A percentile compares a stretch with the other conserved stretches of the same genome.
phyloP scores from a whole-genome alignment of 23 tunicate species.

The Styela clava region DNA sequence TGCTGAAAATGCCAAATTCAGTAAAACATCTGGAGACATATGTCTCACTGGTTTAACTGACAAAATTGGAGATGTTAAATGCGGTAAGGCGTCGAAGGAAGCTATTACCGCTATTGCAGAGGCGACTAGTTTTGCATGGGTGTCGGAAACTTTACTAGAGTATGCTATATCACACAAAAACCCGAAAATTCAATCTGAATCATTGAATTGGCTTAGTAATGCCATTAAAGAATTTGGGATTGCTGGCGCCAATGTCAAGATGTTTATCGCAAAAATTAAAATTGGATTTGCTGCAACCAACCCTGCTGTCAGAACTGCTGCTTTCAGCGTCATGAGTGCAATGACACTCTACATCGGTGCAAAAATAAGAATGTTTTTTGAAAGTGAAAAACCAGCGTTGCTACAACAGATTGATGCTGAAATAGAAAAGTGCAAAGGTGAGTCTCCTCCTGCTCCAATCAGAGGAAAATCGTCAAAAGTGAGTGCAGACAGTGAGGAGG shows the following conservation, averaged over 20 bases:
- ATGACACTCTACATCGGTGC: constrained; percentile 70
- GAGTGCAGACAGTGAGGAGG: constrained; percentile 15
- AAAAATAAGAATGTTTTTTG: constrained; percentile 70
- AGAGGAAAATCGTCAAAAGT: constrained; percentile 40
- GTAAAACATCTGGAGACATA: constrained; percentile 62
- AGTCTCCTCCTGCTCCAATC: constrained; percentile 73
- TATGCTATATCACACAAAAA: constrained; percentile 72
- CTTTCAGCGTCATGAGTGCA: constrained; percentile 43
- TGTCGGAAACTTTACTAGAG: constrained; percentile 55
- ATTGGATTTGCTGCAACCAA: constrained; percentile 78
- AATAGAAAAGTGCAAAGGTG: constrained; percentile 62
- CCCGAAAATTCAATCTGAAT: constrained; percentile 88
- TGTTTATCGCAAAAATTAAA: constrained; percentile 59
- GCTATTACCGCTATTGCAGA: constrained; percentile 75
- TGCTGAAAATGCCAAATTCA: constrained; percentile 60
- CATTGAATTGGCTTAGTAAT: constrained; percentile 58
- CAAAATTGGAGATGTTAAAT: constrained; percentile 85
- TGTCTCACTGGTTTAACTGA: constrained; percentile 64
- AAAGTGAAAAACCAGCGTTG: constrained; percentile 76
- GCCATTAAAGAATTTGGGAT: constrained; percentile 65
- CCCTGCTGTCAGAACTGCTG: constrained; percentile 76
- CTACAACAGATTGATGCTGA: constrained; percentile 87
- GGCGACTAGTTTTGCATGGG: constrained; percentile 62
- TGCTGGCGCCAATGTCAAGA: constrained; percentile 54
- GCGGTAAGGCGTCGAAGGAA: constrained; percentile 65